A percentile compares a stretch with the other conserved stretches of the same genome.
Evolutionary conservation across 2,797 vertebrate species (phyloP).

Genomic region (Parauchenoglanis ngamensis): DNA sequence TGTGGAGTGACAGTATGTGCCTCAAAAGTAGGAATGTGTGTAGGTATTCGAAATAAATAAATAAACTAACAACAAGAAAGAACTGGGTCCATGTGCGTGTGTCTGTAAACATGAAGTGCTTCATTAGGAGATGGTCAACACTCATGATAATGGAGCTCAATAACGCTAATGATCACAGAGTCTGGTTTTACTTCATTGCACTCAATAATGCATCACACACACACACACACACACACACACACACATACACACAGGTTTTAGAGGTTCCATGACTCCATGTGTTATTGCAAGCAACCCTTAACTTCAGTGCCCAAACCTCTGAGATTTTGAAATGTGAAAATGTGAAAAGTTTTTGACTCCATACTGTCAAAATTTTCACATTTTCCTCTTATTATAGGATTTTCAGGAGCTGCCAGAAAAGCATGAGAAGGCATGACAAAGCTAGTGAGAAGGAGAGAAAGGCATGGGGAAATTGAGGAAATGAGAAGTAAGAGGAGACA

Average conservation of each 20-base stretch:
- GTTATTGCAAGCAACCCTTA: not conserved
- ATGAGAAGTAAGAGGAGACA: constrained; percentile 15
- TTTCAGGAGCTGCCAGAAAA: constrained; percentile 7
- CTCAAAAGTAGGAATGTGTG: not conserved
- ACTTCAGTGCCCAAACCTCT: not conserved
- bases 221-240: constrained; percentile 10
- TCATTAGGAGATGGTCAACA: not conserved
- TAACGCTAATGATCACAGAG: constrained; percentile 9
- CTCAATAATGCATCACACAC: not conserved
- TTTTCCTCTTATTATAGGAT: constrained; percentile 8
- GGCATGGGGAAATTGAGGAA: constrained; percentile 18
- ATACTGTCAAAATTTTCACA: not conserved
- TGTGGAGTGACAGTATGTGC: not conserved
- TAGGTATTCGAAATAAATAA: not conserved
- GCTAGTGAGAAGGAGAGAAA: not conserved
- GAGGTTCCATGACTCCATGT: not conserved
- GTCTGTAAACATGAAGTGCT: not conserved
- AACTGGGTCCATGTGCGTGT: not conserved
- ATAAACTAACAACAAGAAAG: not conserved
- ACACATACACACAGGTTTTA: not conserved
- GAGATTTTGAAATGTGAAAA: not conserved
- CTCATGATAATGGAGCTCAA: not conserved
- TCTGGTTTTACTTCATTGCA: not conserved
- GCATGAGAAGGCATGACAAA: not conserved
- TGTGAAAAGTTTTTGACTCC: constrained; percentile 5